Base-by-base conservation (phyloP, 2,113 vertebrate species). In the Zapus hudsonius region DNA sequence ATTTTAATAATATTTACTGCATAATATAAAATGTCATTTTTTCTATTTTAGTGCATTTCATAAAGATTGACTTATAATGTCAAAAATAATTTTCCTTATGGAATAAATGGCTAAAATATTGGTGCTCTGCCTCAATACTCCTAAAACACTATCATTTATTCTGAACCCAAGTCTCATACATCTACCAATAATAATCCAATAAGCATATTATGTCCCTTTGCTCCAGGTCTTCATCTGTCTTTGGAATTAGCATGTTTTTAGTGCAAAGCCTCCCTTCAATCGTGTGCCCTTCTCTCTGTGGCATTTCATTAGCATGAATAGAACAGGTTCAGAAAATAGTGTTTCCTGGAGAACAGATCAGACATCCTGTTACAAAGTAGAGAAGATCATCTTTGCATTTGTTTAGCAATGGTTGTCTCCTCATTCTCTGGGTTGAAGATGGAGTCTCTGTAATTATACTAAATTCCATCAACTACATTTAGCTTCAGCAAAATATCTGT, bases 1-100 rank as follows among this genome's bases (percentile, higher is more conserved):
- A 96, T 95, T 95, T 95, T 94, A 94, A 96, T 94, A 96, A 91
- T 95, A 93, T 96, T 94, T 95, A 89, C 90, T 93, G 57, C 87
- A 92, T 94, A 92, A 87, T 92, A 91, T 89, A 94, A 94, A 95
- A 92, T 96, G 95, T 55, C 87, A 89, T 63, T 91, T 89, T 94
- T 87, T 87, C 92, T 95, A 84, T 91, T 96, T 94, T 95, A 92
- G 87, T 93, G 47, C 81, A 93, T 87, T 94, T 94, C 67, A 89
- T 93, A 72, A 94, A 93, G 66, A 91, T 87, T 84, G 70, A 69
- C 72, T 91, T 84, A 76, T 66, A 92, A 92, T 87, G 81, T 93
- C 87, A 95, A 87, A 92, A 95, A 85, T 90, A 90, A 92, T 89
- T 90, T 84, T 81, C 47, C 81, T 87, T 92, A 76, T 40, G 76